Evolutionary conservation across 2,113 vertebrate genomes (phyloP), one percentile per base, ranked within the genome.

Genomic region (Lonchura striata): DNA sequence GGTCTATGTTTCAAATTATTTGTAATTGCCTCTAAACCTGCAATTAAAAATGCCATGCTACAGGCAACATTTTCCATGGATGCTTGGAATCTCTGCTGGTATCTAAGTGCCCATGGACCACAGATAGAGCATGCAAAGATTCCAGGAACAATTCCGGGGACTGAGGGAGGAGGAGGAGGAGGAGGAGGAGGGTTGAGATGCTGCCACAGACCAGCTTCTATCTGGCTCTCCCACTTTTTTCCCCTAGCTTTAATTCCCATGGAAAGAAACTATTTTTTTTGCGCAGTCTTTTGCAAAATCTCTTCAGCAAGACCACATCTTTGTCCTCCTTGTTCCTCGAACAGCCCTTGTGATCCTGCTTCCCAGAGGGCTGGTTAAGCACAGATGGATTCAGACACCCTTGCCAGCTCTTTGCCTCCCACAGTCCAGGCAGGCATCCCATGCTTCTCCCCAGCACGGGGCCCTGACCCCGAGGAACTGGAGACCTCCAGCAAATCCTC

Each of bases 361-460:
- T 86, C 74, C 82, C 44, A 72, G 49, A 75, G 79, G 11, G 31
- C 13, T 86, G 64, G 27, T 46, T 78, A 89, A 84, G n/a, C 1
- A 1, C 31, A 65, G 46, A 41, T 2, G 31, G 33, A 57, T 84
- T 66, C 57, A 63, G 61, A 46, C 12, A 78, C 39, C 13, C 74
- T 61, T 7, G 1, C 35, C 88, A 88, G 46, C 42, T 37, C 71
- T 82, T 68, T 8, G 10, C 20, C 37, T 85, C 70, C 46, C 0
- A 2, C 42, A 31, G 61, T 4, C 33, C 1, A 0, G 41, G 66
- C 53, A 88, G 53, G 49, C 22, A 2, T 69, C 56, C 42, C 30
- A 2, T 0, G 0, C 22, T 47, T 57, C 74, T 87, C 46, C 35
- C 28, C 65, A 69, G 54, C 68, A 37, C 0, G 0, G 23, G 52